These are phyloP conservation scores for Tolypeutes matacus DNA, from an alignment of 2,797 vertebrate species.

Conservation along the genomic window DNA sequence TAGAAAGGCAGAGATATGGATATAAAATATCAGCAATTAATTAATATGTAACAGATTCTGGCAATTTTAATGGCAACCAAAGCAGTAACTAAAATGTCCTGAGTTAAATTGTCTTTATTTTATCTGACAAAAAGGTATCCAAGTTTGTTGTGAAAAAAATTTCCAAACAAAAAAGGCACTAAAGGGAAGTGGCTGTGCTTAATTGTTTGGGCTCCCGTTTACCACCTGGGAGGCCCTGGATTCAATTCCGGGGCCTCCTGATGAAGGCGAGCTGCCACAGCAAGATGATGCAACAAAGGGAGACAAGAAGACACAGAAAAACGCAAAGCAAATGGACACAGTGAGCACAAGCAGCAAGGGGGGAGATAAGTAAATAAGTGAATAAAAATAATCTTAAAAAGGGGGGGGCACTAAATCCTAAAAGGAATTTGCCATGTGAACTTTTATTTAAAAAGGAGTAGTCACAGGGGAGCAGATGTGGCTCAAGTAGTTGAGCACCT, in stretches of 20 bases:
- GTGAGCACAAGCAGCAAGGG: too few relatives aligned
- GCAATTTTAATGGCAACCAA: background rate
- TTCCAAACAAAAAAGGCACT: background rate
- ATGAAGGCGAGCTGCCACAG: too few relatives aligned
- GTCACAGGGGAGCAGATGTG: background rate
- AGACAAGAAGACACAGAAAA: too few relatives aligned
- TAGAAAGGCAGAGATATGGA: background rate
- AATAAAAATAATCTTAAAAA: too few relatives aligned
- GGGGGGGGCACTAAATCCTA: background rate
- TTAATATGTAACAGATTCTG: background rate
- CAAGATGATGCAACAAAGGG: too few relatives aligned
- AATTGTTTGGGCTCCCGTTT: too few relatives aligned
- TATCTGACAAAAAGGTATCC: background rate
- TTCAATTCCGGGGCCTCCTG: too few relatives aligned
- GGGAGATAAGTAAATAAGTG: too few relatives aligned
- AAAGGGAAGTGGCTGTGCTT: too few relatives aligned
- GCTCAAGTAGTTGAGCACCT: too few relatives aligned
- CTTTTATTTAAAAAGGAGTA: background rate
- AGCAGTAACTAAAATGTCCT: background rate
- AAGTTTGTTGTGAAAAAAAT: background rate
- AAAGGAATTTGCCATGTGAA: background rate
- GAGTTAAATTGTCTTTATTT: background rate
- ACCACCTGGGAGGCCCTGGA: too few relatives aligned
- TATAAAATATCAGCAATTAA: background rate
- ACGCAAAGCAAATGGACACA: too few relatives aligned